Base-by-base conservation (phyloP, 2,888 invertebrate species). In the Gymnocheta viridis region DNA sequence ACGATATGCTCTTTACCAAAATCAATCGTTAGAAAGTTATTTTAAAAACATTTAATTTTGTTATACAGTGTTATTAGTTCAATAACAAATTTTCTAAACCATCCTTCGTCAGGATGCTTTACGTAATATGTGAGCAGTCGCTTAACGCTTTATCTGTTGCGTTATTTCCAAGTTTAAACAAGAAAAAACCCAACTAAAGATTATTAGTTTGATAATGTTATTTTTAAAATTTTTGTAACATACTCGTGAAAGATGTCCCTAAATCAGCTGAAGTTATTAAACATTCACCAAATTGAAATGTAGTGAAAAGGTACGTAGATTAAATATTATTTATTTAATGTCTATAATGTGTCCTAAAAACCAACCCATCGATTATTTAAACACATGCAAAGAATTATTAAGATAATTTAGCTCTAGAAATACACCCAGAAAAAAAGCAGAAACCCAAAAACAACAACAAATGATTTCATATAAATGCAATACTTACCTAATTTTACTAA, bases 381-480 rank as follows among this genome's bases (percentile, higher is more conserved):
- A 73, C 84, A 84, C 69, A 69, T 84, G 84, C 62, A 54, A 83
- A 80, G 77, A 77, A 81, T 84, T 47, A 66, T 51, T 24, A 29
- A 58, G 81, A 84, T 84, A 84, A 81, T 62, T 77, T 41, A 77
- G 72, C 72, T 84, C 80, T 77, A 84, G 76, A 84, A 72, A 84
- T 69, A 81, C 80, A 73, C 80, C 80, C 74, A 76, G 47, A 80
- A 76, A 60, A 51, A 67, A 60, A 22, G 32, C n/a, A 58, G 29
- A 44, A 54, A 38, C 17, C 35, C 35, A 62, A 62, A 79, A 56
- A 47, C 12, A 35, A 17, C 41, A 56, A 54, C 41, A 56, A 56
- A 17, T 9, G 9, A 41, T 56, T 22, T 67, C 24, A 74, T 62
- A 56, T 76, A 22, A 10, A 77, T 77, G 72, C 62, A 70, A 81